phyloP scores from a whole-genome alignment of 2,888 invertebrate genomes.

The Trichogramma dendrolimi region DNA sequence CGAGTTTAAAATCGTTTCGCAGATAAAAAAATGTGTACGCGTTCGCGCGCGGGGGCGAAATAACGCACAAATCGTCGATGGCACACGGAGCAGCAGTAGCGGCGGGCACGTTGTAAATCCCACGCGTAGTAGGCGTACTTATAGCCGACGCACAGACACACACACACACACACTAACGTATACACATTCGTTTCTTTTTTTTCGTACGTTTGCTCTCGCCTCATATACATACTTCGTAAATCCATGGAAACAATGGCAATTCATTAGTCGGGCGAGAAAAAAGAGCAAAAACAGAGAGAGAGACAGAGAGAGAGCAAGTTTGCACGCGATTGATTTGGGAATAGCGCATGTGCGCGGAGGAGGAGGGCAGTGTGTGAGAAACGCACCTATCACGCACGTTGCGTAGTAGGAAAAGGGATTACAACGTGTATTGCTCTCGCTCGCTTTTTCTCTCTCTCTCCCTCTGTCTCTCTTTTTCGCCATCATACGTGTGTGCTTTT shows the following conservation, averaged over 20 bases:
- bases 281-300: background rate
- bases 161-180: background rate
- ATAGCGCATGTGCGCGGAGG: background rate
- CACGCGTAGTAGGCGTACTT: constrained; percentile 10
- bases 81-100: too few species aligned
- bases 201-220: constrained; percentile 1
- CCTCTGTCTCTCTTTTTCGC: too few species aligned
- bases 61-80: too few species aligned
- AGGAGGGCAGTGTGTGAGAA: too few species aligned
- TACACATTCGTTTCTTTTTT: background rate
- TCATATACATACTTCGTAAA: constrained; percentile 4
- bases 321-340: constrained; percentile 22
- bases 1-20: too few species aligned
- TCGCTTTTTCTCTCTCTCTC: too few species aligned
- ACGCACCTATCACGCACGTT: too few species aligned
- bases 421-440: too few species aligned
- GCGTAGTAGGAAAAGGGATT: too few species aligned
- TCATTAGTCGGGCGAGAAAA: constrained; percentile 13
- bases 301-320: background rate
- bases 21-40: too few species aligned
- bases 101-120: background rate
- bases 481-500: too few species aligned
- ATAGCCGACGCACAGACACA: background rate
- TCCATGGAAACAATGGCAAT: constrained; percentile 22
- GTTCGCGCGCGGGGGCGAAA: too few species aligned